Percentiles rank a stretch among this genome's conserved stretches.
These are phyloP conservation scores for Drosophila eohydei DNA, from an alignment of 2,888 invertebrate species.

Conservation along the genomic window DNA sequence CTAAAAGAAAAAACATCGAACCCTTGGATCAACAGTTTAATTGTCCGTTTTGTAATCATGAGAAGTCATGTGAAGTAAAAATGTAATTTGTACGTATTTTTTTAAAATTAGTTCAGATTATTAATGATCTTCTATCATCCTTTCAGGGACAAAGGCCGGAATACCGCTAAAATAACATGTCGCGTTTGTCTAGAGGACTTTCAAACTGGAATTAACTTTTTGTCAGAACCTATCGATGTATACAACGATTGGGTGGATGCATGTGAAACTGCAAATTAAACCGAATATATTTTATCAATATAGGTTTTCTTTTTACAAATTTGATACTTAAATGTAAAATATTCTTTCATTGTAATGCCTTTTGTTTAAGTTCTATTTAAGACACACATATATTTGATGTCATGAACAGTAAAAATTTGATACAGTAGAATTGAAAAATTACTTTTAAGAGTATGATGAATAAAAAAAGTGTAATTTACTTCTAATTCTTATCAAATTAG, in stretches of 20 bases:
- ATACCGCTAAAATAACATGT: slow-evolving; percentile 97
- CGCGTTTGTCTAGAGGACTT: slow-evolving; percentile 98
- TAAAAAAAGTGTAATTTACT: neutral
- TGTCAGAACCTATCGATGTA: slow-evolving; percentile 99
- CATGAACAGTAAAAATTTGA: neutral
- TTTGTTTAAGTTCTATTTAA: slow-evolving; percentile 1
- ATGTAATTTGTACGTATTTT: slow-evolving; percentile 89
- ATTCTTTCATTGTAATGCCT: neutral
- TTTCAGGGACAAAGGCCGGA: slow-evolving; percentile 95
- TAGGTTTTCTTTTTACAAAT: neutral
- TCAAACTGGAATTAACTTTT: slow-evolving; percentile 97
- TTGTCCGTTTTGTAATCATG: slow-evolving; percentile 99
- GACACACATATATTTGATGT: neutral
- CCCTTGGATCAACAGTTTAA: slow-evolving; percentile 98
- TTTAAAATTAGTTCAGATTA: neutral
- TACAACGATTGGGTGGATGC: slow-evolving; percentile 99
- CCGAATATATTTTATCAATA: neutral
- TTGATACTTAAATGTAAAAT: slow-evolving; percentile 5
- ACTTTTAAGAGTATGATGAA: neutral
- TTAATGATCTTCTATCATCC: neutral
- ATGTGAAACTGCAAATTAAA: slow-evolving; percentile 96
- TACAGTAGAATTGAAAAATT: neutral
- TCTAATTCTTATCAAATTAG: neutral
- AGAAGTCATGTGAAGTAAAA: slow-evolving; percentile 99
- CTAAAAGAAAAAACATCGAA: slow-evolving; percentile 95